phyloP scores from a whole-genome alignment of 2,113 vertebrate species.

The Entomyzon cyanotis region DNA sequence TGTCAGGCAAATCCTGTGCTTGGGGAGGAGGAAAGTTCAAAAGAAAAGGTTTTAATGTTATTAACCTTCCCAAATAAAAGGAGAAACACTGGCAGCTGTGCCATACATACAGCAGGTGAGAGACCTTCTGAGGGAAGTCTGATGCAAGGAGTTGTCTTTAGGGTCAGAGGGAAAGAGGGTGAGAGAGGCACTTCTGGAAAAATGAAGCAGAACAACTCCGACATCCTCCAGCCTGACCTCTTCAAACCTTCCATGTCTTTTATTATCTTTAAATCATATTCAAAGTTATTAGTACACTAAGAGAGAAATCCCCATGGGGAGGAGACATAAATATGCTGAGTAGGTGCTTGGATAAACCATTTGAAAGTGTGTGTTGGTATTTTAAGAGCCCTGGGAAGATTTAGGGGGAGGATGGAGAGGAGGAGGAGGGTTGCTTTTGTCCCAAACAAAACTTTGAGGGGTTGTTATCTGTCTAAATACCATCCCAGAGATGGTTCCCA shows the following conservation, averaged over 20 bases:
- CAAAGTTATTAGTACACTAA: neutral
- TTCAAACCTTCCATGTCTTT: neutral
- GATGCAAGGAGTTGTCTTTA: neutral
- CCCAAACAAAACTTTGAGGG: neutral
- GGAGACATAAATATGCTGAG: neutral
- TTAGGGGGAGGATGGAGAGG: neutral
- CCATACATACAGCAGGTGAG: neutral
- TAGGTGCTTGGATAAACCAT: neutral
- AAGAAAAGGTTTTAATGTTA: neutral
- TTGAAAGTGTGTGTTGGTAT: neutral
- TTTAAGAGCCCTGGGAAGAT: neutral
- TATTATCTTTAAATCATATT: neutral
- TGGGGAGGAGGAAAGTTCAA: neutral
- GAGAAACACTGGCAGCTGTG: neutral
- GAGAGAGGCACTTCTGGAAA: neutral
- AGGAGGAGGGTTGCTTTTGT: neutral
- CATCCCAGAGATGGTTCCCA: neutral
- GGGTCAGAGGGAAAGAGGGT: neutral
- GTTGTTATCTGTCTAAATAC: slow-evolving; percentile 7
- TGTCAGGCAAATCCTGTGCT: neutral
- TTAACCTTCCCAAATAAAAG: neutral
- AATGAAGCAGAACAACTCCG: neutral
- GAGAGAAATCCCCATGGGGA: neutral
- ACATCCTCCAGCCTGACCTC: neutral
- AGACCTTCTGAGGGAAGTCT: neutral